A percentile compares a stretch with the other conserved stretches of the same genome.
These are phyloP conservation scores for Lasioglossum vierecki DNA, from an alignment of 2,888 invertebrate species.

Conservation along the genomic window DNA sequence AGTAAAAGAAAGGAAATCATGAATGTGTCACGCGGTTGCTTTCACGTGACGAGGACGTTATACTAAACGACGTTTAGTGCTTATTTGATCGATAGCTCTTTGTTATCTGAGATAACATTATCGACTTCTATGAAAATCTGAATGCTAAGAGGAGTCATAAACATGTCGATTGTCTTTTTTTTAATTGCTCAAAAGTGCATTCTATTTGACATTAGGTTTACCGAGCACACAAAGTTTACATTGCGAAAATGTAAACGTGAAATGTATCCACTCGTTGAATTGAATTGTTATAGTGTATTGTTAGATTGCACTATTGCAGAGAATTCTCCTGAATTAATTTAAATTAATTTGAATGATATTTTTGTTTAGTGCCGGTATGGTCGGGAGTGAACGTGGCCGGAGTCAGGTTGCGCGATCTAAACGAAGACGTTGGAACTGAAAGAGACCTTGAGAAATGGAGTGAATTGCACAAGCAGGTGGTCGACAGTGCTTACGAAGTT, in stretches of 20 bases:
- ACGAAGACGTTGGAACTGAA: slow-evolving; percentile 89
- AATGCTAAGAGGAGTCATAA: neutral
- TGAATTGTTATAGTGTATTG: neutral
- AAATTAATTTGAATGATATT: neutral
- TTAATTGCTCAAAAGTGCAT: neutral
- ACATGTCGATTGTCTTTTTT: neutral
- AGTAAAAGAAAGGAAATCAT: neutral
- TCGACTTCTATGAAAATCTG: neutral
- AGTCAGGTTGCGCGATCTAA: slow-evolving; percentile 91
- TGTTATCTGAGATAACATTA: neutral
- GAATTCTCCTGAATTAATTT: neutral
- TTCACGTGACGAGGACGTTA: neutral
- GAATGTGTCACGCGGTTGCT: neutral
- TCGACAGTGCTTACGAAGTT: slow-evolving; percentile 94
- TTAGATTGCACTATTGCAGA: neutral
- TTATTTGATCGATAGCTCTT: neutral
- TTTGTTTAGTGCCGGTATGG: slow-evolving; percentile 92
- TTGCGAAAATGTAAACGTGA: neutral
- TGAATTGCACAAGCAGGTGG: slow-evolving; percentile 92
- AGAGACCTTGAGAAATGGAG: slow-evolving; percentile 92
- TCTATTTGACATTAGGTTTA: neutral
- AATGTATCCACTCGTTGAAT: neutral
- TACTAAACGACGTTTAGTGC: neutral
- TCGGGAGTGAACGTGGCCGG: slow-evolving; percentile 97
- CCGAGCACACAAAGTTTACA: neutral